Conservation (phyloP, 2,113 vertebrate species). For the Myotis davidii region DNA sequence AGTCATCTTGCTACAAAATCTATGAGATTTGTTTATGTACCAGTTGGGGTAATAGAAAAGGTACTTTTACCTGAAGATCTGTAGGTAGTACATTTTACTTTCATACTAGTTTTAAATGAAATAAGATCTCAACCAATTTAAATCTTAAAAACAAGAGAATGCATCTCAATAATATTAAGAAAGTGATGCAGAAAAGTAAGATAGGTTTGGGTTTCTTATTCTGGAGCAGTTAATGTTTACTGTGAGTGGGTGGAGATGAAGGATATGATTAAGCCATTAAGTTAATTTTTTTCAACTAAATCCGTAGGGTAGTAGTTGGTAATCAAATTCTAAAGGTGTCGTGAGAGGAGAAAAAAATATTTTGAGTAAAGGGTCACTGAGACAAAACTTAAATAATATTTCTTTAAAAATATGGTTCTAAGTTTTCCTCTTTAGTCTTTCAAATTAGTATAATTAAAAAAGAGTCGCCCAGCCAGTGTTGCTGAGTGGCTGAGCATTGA, state of each 20-base stretch:
- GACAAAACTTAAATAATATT: constrained; percentile 40
- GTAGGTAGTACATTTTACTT: neutral
- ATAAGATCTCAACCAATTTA: constrained; percentile 31
- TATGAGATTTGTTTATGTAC: neutral
- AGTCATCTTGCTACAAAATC: neutral
- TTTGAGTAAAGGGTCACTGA: constrained; percentile 9
- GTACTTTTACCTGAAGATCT: neutral
- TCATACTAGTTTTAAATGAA: constrained; percentile 51
- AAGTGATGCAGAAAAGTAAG: neutral
- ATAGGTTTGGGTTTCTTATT: constrained; percentile 3
- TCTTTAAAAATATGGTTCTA: constrained; percentile 37
- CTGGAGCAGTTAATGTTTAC: neutral
- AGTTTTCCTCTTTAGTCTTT: neutral
- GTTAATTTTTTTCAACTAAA: constrained; percentile 4
- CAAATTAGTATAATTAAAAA: constrained; percentile 52
- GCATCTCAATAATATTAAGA: constrained; percentile 24
- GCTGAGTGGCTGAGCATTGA: neutral
- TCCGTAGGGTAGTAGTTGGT: neutral
- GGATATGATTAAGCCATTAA: neutral
- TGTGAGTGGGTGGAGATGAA: neutral
- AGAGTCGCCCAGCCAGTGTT: neutral
- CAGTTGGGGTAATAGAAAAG: neutral
- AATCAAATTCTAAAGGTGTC: neutral
- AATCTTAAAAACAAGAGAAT: constrained; percentile 19
- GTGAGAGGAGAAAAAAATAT: neutral